phyloP scores from a whole-genome alignment of 2,113 vertebrate species.

The Oceanites oceanicus region DNA sequence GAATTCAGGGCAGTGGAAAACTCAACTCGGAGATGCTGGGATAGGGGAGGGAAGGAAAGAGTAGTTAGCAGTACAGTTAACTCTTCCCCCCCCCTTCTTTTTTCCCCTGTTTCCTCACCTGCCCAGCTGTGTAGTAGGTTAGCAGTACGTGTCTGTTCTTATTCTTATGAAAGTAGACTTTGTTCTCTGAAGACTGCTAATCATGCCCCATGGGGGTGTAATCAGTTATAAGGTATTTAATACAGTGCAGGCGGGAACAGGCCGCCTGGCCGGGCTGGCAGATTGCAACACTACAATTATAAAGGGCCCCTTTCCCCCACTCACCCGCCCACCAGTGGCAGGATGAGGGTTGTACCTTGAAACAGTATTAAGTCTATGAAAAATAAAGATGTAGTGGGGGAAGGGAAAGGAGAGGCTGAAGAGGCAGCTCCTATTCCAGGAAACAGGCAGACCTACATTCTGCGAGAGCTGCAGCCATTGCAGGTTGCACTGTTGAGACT shows the following conservation, averaged over 20 bases:
- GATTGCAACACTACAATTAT: conserved; percentile 81
- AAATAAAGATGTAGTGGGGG: conserved; percentile 56
- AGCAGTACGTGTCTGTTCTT: conserved; percentile 73
- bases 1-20: not conserved
- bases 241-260: conserved; percentile 79
- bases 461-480: not conserved
- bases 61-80: not conserved
- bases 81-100: not conserved
- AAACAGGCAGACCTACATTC: not conserved
- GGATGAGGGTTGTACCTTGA: conserved; percentile 52
- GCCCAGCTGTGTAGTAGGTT: conserved; percentile 73
- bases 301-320: conserved; percentile 67
- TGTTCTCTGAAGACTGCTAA: conserved; percentile 81
- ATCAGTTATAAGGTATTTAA: conserved; percentile 83
- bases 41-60: not conserved
- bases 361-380: conserved; percentile 47
- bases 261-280: conserved; percentile 72
- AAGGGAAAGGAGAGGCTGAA: conserved; percentile 32
- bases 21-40: not conserved
- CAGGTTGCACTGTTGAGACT: not conserved
- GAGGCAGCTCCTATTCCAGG: conserved; percentile 31
- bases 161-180: conserved; percentile 83
- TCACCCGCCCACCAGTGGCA: conserved; percentile 58
- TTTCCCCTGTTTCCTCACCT: conserved; percentile 34
- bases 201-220: conserved; percentile 82